Conservation (phyloP, 2,113 vertebrate genomes). For the Pagrus major region DNA sequence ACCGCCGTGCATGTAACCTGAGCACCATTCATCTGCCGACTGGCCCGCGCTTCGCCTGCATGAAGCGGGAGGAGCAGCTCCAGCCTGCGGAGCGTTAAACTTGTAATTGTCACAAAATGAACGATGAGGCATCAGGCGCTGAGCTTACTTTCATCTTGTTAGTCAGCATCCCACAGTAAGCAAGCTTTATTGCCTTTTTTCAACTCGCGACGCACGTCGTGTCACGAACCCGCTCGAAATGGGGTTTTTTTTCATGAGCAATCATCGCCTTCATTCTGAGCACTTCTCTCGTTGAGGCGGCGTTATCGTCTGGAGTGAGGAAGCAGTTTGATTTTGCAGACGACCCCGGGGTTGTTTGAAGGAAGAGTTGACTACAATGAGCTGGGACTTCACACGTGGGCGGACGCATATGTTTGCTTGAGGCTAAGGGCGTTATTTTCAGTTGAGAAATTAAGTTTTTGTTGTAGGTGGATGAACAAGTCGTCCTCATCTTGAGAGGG, state of each 20-base stretch:
- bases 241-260: conserved; percentile 50
- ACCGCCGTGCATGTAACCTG: neutral
- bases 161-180: conserved; percentile 52
- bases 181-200: conserved; percentile 65
- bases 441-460: conserved; percentile 1
- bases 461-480: neutral
- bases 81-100: conserved; percentile 1
- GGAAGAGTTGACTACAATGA: conserved; percentile 14
- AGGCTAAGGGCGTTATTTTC: conserved; percentile 1
- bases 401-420: conserved; percentile 2
- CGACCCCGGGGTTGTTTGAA: conserved; percentile 21
- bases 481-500: neutral
- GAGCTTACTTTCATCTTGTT: conserved; percentile 63
- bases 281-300: conserved; percentile 23
- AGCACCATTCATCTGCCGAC: neutral
- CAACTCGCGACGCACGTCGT: neutral
- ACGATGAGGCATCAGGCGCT: conserved; percentile 44
- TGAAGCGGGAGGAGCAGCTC: neutral
- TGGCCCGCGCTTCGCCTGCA: neutral
- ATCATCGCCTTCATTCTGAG: neutral
- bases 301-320: conserved; percentile 55
- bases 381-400: neutral
- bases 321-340: conserved; percentile 40
- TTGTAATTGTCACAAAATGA: conserved; percentile 66
- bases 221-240: conserved; percentile 42